phyloP scores from a whole-genome alignment of 2,113 vertebrate species.

The Semnornis frantzii region DNA sequence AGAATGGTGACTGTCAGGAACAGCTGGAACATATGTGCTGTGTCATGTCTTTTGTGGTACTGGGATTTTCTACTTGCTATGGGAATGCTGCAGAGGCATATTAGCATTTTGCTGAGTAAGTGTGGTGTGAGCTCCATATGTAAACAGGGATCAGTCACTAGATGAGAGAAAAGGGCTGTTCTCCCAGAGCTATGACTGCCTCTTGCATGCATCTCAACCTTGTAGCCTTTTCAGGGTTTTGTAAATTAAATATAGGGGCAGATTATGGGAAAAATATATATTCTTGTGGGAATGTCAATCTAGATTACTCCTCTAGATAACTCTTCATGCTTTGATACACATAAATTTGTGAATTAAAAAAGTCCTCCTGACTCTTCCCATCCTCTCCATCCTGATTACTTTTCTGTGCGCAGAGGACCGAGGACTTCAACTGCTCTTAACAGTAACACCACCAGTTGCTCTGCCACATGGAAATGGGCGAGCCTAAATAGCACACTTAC shows the following conservation, averaged over 20 bases:
- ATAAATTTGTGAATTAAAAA: neutral
- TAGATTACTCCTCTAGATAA: neutral
- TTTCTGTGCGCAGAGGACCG: neutral
- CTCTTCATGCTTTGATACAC: neutral
- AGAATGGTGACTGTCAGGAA: conserved; percentile 47
- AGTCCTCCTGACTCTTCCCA: neutral
- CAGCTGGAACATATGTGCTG: conserved; percentile 62
- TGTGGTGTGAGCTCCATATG: neutral
- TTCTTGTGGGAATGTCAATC: neutral
- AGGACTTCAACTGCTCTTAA: neutral
- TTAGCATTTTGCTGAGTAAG: conserved; percentile 67
- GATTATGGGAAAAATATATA: neutral
- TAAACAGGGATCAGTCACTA: conserved; percentile 48
- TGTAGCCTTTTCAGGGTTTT: fast-evolving
- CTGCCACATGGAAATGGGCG: neutral
- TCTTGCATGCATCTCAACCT: neutral
- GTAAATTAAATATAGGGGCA: neutral
- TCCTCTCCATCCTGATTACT: neutral
- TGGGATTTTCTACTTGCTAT: conserved; percentile 39
- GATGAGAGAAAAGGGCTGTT: conserved; percentile 30
- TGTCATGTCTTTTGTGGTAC: conserved; percentile 48
- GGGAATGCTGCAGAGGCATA: conserved; percentile 54
- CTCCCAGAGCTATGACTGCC: neutral
- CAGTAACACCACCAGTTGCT: neutral
- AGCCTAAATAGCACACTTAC: neutral